phyloP scores from a whole-genome alignment of 2,797 vertebrate species.

The Zalophus californianus region DNA sequence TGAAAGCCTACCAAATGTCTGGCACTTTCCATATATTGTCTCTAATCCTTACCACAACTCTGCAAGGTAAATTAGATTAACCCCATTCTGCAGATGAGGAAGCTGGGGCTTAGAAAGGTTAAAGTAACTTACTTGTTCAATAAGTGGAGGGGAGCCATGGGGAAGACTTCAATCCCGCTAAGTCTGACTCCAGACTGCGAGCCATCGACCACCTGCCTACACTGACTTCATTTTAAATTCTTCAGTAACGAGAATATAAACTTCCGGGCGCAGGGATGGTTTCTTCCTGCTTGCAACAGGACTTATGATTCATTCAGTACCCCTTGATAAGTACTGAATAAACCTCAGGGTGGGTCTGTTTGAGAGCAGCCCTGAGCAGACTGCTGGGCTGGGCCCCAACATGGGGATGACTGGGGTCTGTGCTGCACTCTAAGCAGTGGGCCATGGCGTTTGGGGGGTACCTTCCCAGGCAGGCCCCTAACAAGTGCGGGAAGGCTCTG shows the following conservation, averaged over 20 bases:
- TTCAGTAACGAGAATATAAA: background rate
- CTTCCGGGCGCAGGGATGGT: background rate
- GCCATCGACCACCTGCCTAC: background rate
- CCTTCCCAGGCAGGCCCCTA: background rate
- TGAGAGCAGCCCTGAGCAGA: background rate
- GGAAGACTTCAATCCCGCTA: background rate
- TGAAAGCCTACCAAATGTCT: conserved; percentile 30
- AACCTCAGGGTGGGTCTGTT: background rate
- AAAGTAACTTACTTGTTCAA: background rate
- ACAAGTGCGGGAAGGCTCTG: background rate
- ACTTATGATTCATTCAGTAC: background rate
- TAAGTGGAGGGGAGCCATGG: background rate
- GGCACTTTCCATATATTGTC: background rate
- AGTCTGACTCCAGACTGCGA: background rate
- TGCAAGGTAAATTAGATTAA: conserved; percentile 58
- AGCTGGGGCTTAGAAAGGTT: conserved; percentile 65
- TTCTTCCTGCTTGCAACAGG: background rate
- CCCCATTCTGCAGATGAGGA: conserved; percentile 65
- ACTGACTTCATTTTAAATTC: background rate
- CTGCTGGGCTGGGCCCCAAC: too few relatives aligned
- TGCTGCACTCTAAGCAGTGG: rapidly evolving
- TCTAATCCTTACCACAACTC: conserved; percentile 57
- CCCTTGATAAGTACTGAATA: background rate
- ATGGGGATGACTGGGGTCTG: background rate
- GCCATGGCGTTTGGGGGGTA: background rate